These are phyloP conservation scores for Sphaerodactylus townsendi DNA, from an alignment of 2,113 vertebrate species.

Conservation along the genomic window DNA sequence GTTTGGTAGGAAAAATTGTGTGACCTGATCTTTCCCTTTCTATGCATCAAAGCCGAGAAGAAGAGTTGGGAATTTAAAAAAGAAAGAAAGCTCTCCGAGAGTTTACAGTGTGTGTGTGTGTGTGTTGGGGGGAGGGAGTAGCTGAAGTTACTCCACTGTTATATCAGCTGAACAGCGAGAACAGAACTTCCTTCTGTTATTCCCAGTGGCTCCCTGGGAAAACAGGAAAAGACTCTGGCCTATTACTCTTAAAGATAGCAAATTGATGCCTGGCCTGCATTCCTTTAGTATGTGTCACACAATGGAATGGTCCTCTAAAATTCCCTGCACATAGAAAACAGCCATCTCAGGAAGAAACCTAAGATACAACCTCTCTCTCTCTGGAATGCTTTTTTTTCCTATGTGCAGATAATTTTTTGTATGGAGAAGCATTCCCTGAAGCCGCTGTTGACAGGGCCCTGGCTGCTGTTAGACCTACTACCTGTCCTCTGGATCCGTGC, in stretches of 20 bases:
- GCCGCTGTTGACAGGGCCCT: too few species aligned
- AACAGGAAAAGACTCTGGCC: not conserved
- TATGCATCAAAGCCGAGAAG: not conserved
- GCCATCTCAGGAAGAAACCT: too few species aligned
- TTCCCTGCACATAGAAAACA: too few species aligned
- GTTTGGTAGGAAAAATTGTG: not conserved
- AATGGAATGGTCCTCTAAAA: too few species aligned
- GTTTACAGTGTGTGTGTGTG: not conserved
- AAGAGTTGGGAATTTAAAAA: not conserved
- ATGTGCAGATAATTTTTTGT: too few species aligned
- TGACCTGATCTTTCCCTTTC: conserved; percentile 18
- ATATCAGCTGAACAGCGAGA: not conserved
- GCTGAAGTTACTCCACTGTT: conserved; percentile 1
- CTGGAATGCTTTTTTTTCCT: too few species aligned
- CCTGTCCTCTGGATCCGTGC: too few species aligned
- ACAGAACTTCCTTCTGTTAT: not conserved
- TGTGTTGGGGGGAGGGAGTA: not conserved
- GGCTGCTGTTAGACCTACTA: too few species aligned
- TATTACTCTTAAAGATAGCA: too few species aligned
- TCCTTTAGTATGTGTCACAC: not conserved
- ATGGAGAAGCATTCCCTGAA: too few species aligned
- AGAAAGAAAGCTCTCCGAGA: not conserved
- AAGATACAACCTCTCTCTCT: not conserved
- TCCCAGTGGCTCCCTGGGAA: not conserved
- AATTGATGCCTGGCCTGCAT: not conserved